Evolutionary conservation across 2,113 vertebrate species (phyloP).

Genomic region (Manacus vitellinus): DNA sequence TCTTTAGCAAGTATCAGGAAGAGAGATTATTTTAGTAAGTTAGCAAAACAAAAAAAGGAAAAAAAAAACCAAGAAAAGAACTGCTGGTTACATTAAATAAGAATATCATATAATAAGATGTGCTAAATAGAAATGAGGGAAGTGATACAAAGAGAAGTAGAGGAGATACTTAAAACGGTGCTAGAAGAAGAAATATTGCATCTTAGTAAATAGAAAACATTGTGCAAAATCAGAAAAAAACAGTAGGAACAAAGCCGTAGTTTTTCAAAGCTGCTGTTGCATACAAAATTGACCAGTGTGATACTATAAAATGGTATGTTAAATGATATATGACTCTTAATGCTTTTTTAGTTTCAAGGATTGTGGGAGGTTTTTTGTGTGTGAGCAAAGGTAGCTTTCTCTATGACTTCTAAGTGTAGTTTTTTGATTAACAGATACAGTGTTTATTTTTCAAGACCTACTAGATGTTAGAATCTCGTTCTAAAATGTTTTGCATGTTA

Average conservation of each 20-base stretch:
- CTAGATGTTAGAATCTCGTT: neutral
- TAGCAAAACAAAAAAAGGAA: neutral
- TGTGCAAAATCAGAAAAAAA: neutral
- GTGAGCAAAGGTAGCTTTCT: neutral
- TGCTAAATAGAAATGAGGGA: neutral
- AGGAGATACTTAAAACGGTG: neutral
- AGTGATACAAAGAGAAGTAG: neutral
- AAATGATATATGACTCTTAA: neutral
- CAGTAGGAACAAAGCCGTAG: neutral
- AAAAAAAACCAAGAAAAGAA: neutral
- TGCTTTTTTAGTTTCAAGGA: neutral
- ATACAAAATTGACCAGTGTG: neutral
- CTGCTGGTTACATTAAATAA: neutral
- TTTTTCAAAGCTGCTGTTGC: neutral
- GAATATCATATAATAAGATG: neutral
- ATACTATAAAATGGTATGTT: neutral
- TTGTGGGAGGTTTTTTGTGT: neutral
- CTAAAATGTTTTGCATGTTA: slow-evolving; percentile 19
- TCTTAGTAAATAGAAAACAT: neutral
- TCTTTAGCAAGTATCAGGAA: neutral
- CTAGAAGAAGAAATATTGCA: neutral
- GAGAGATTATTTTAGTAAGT: neutral
- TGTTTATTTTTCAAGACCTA: neutral
- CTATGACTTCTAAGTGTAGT: neutral
- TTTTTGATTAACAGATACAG: neutral